A percentile compares a stretch with the other conserved stretches of the same genome.
Conservation (phyloP, 2,113 vertebrate genomes). For the Procavia capensis region DNA sequence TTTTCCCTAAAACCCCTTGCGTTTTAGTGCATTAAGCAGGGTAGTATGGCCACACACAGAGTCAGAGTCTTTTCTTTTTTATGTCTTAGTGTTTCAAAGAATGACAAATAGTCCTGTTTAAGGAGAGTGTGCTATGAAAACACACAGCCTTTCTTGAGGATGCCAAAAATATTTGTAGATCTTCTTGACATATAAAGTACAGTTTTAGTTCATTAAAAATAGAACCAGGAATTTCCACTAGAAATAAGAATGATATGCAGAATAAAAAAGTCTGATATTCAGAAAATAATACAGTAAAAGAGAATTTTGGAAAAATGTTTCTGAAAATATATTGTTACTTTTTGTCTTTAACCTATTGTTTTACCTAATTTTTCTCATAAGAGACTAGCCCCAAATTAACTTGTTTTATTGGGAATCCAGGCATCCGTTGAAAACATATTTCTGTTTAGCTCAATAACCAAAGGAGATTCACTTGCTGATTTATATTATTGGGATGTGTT, state of each 20-base stretch:
- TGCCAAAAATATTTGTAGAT: conserved; percentile 88
- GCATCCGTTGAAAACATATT: neutral
- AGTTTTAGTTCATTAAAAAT: conserved; percentile 71
- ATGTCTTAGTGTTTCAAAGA: conserved; percentile 89
- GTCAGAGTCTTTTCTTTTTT: conserved; percentile 85
- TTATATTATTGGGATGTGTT: conserved; percentile 38
- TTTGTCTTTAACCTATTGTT: neutral
- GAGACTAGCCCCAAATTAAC: neutral
- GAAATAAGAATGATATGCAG: conserved; percentile 27
- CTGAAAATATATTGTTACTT: neutral
- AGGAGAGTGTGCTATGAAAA: conserved; percentile 90
- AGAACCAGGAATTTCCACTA: conserved; percentile 27
- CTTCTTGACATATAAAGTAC: conserved; percentile 80
- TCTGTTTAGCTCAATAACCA: conserved; percentile 32
- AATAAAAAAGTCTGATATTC: conserved; percentile 23
- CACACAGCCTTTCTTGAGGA: conserved; percentile 88
- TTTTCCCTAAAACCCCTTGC: conserved; percentile 79
- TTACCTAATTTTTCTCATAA: conserved; percentile 21
- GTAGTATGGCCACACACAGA: conserved; percentile 91
- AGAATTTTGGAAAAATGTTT: conserved; percentile 9
- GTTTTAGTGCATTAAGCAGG: conserved; percentile 88
- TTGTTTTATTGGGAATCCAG: conserved; percentile 33
- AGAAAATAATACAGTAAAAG: neutral
- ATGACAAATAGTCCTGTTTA: conserved; percentile 91
- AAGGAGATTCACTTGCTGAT: conserved; percentile 29